Evolutionary conservation across 2,797 vertebrate genomes (phyloP), one percentile per base, ranked within the genome.

Genomic region (Poliocrania exsul): DNA sequence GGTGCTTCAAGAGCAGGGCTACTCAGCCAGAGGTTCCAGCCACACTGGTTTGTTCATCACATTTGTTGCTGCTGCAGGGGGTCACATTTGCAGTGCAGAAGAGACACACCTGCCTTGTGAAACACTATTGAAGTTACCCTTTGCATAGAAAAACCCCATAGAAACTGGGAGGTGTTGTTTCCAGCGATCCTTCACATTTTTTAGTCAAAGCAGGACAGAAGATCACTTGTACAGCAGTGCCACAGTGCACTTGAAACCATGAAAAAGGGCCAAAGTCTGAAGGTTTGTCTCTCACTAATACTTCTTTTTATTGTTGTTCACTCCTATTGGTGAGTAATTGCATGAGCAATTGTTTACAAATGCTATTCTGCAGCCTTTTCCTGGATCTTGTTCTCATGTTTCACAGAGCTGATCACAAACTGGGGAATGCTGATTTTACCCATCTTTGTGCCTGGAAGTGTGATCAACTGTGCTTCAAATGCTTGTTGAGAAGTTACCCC

Each of bases 361-460:
- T 13, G 25, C 1, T 4, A 7, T 62, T 70, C 33, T 74, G 19
- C 75, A 64, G 33, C 35, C 35, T 71, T 61, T 57, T 81, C 46
- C 49, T 75, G n/a, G 35, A 81, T 83, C 54, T 50, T 8, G 4
- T 49, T 60, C 28, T 51, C 8, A 3, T 12, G 33, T 66, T 89
- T 78, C 33, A 10, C 9, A 19, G 57, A 74, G 42, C 4, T 0
- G 0, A 42, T 53, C 38, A 29, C 33, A 51, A 42, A 6, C n/a
- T 47, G 33, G 6, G 8, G n/a, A 84, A 64, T 0, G 0, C 11
- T 7, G 9, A 70, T 74, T 88, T 89, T 58, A 38, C 18, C 25
- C 26, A 1, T 13, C 20, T 31, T 47, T 67, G 20, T 57, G 26
- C 16, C 65, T 87, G 50, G 16, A 88, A 66, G 18, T 17, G 6